phyloP scores from a whole-genome alignment of 2,797 vertebrate species.

The Pangasius sanitwongsei region DNA sequence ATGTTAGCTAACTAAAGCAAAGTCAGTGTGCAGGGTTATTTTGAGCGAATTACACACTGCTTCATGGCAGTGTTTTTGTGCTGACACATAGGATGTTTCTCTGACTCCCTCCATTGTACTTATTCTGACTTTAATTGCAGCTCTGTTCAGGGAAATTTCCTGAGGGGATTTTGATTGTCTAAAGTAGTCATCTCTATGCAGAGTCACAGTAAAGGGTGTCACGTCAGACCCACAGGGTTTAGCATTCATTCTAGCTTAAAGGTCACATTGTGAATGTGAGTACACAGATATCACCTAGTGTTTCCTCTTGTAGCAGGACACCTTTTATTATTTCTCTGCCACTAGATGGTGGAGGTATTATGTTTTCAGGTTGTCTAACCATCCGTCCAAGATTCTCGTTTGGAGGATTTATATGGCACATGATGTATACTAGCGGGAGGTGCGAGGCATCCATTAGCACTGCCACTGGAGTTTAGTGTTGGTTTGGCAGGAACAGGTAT shows the following conservation, averaged over 20 bases:
- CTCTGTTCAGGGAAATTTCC: constrained; percentile 19
- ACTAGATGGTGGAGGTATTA: background rate
- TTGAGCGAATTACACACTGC: background rate
- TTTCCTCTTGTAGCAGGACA: background rate
- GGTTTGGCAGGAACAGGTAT: background rate
- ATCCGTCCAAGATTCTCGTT: background rate
- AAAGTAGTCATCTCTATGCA: constrained; percentile 22
- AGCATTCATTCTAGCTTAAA: constrained; percentile 18
- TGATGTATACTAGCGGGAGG: background rate
- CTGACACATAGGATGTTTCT: constrained; percentile 1
- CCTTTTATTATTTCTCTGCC: background rate
- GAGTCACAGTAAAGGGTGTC: constrained; percentile 17
- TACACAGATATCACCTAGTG: constrained; percentile 5
- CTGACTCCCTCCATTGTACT: background rate
- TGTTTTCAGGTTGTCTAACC: background rate
- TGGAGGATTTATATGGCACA: background rate
- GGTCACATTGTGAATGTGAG: constrained; percentile 16
- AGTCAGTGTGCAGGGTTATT: background rate
- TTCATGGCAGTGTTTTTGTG: background rate
- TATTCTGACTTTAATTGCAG: constrained; percentile 20
- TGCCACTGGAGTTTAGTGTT: background rate
- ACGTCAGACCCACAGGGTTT: background rate
- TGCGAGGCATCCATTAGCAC: background rate
- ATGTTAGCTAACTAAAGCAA: background rate
- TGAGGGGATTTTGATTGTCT: constrained; percentile 19